Conservation (phyloP, 35 echinoderm and acorn worm species). For the Ptychodera flava region DNA sequence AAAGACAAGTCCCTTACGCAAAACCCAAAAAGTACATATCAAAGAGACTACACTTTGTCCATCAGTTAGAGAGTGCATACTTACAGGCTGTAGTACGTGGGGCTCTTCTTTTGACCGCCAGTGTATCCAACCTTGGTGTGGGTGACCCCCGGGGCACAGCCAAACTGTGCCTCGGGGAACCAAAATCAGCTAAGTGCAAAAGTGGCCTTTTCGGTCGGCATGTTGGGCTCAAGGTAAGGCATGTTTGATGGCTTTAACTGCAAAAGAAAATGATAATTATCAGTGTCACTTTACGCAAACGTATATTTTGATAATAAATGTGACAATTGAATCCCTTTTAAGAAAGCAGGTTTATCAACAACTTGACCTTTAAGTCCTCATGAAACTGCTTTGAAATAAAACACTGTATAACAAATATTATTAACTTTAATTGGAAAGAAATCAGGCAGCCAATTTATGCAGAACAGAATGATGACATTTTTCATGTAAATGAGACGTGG, state of each 20-base stretch:
- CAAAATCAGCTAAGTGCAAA: constrained; percentile 99
- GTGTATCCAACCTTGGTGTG: constrained; percentile 92
- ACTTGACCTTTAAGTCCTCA: no score
- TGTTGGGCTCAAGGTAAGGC: constrained; percentile 58
- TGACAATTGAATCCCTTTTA: constrained; percentile 13
- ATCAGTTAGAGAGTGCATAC: no score
- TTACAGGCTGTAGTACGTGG: constrained; percentile 89
- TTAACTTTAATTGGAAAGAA: no score
- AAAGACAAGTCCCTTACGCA: no score
- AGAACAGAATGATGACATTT: no score
- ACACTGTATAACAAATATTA: not conserved
- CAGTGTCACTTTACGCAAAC: no score
- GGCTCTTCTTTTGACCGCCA: constrained; percentile 73
- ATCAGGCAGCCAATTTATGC: no score
- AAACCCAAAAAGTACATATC: no score
- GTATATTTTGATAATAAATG: no score
- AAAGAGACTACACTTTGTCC: no score
- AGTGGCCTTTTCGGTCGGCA: constrained; percentile 60
- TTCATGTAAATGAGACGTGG: no score
- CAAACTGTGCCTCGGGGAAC: constrained; percentile 99
- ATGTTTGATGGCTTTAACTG: constrained; percentile 58
- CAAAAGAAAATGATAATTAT: constrained; percentile 16
- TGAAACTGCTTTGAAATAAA: not conserved
- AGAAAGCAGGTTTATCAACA: no score
- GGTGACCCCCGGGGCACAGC: constrained; percentile 91